Percentiles rank a stretch among this genome's conserved stretches.
Evolutionary conservation across 2,888 invertebrate genomes (phyloP).

Genomic region (Trachelus troglodyta): DNA sequence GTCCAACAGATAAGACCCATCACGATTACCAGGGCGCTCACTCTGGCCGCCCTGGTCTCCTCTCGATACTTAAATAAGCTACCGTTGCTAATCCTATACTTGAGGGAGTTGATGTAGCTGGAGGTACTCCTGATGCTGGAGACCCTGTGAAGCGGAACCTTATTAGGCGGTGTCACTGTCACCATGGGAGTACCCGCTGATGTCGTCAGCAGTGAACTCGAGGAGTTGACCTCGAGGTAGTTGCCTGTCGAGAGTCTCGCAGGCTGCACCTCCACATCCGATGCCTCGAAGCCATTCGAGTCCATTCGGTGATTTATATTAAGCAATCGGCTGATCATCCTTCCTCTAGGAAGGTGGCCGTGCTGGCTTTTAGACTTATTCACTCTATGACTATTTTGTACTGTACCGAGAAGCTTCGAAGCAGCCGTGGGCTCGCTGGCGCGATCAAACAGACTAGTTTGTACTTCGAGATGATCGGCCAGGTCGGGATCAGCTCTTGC

Average conservation of each 20-base stretch:
- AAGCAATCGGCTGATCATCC: constrained; percentile 1
- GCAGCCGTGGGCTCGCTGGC: neutral
- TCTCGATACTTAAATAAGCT: constrained; percentile 87
- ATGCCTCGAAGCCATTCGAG: neutral
- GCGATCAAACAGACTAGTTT: neutral
- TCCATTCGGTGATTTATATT: neutral
- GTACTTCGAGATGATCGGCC: neutral
- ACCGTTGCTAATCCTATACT: constrained; percentile 85
- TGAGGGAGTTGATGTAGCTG: constrained; percentile 79
- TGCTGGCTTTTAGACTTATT: neutral
- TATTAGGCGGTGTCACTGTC: constrained; percentile 65
- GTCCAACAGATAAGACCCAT: constrained; percentile 74
- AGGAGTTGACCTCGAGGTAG: neutral
- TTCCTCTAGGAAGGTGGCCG: neutral
- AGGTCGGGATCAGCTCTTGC: neutral
- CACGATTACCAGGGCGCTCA: constrained; percentile 82
- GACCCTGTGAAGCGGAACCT: constrained; percentile 63
- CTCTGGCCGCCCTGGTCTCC: constrained; percentile 89
- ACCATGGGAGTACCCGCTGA: constrained; percentile 64
- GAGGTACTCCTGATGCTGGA: constrained; percentile 67
- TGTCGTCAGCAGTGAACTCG: neutral
- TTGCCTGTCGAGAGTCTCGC: neutral
- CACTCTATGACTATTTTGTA: neutral
- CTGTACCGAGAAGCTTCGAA: neutral
- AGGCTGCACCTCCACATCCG: neutral